Evolutionary conservation across 2,797 vertebrate species (phyloP), one percentile per base, ranked within the genome.

Genomic region (Cephalopachus bancanus): DNA sequence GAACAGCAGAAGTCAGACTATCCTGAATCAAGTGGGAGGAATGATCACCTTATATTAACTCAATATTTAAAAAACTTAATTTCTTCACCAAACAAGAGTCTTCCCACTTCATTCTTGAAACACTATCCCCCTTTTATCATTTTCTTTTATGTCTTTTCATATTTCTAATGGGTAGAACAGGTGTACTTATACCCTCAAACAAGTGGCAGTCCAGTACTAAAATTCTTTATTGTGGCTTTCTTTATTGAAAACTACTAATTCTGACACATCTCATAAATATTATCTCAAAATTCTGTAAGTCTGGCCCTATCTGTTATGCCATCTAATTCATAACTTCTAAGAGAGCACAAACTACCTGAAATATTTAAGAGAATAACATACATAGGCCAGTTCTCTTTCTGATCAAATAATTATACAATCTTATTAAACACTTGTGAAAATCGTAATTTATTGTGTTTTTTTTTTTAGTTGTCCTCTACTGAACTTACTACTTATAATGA

Each of bases 191-290:
- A 59, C 3, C 12, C 9, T 57, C n/a, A 84, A 81, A 57, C 10
- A 10, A 59, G 12, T 53, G 24, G 55, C 22, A n/a, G 24, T 69
- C 12, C 83, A 79, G 11, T 33, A 64, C n/a, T 62, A 26, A 78
- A 74, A 94, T 60, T 71, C 62, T 72, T 96, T 57, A 78, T 33
- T 59, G 17, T 71, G 74, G n/a, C 44, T 89, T 62, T 83, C 14
- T 55, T 30, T n/a, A 72, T 55, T 16, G 37, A 91, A 80, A 26
- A 89, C 69, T 85, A 88, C 2, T 79, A 6, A 83, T 81, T 81
- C 28, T 89, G 74, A 93, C 2, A 71, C 0, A 89, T 22, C 26
- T 79, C 44, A 12, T 28, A 84, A 93, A 74, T 80, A 86, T 55
- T 60, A 85, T 78, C n/a, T 75, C 33, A 91, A 89, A 72, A 33